Percentiles rank a stretch among this genome's conserved stretches.
Conservation (phyloP, 92 coral and sea anemone species). For the Isaurus tuberculatus region DNA sequence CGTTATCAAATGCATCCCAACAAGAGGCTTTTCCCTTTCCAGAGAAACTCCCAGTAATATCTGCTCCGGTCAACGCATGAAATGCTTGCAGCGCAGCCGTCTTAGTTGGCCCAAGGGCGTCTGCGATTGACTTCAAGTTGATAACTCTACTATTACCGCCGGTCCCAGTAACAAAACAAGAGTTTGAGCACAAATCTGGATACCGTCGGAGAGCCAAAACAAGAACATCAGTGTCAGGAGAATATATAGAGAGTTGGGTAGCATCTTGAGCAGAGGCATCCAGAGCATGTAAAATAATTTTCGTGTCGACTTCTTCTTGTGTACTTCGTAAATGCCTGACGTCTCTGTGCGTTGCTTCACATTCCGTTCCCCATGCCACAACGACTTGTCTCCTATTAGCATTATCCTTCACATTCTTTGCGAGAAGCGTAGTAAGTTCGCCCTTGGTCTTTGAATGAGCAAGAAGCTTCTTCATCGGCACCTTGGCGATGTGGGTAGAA, state of each 20-base stretch:
- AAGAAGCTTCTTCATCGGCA: conserved; percentile 59
- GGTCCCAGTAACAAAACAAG: background rate
- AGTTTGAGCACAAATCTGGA: background rate
- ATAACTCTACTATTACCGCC: conserved; percentile 11
- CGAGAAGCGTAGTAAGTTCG: conserved; percentile 46
- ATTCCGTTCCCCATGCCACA: conserved; percentile 56
- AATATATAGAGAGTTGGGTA: conserved; percentile 25
- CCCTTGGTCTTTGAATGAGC: conserved; percentile 62
- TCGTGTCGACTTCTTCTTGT: conserved; percentile 56
- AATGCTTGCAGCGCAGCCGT: conserved; percentile 44
- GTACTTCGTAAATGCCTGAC: conserved; percentile 36
- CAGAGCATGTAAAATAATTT: conserved; percentile 55
- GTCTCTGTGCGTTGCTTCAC: conserved; percentile 49
- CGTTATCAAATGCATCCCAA: conserved; percentile 30
- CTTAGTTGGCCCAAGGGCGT: conserved; percentile 35
- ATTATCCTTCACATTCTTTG: conserved; percentile 46
- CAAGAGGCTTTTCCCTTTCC: conserved; percentile 42
- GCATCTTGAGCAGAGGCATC: conserved; percentile 54
- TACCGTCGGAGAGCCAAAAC: conserved; percentile 24
- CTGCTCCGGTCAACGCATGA: conserved; percentile 33
- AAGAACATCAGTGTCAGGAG: conserved; percentile 24
- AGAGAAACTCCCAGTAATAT: conserved; percentile 21
- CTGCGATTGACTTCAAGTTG: conserved; percentile 23
- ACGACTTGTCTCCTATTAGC: conserved; percentile 38
- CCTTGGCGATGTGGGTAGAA: conserved; percentile 54